These are phyloP conservation scores for Rhabdophis nuchalis DNA, from an alignment of 2,797 vertebrate genomes.

Conservation along the genomic window DNA sequence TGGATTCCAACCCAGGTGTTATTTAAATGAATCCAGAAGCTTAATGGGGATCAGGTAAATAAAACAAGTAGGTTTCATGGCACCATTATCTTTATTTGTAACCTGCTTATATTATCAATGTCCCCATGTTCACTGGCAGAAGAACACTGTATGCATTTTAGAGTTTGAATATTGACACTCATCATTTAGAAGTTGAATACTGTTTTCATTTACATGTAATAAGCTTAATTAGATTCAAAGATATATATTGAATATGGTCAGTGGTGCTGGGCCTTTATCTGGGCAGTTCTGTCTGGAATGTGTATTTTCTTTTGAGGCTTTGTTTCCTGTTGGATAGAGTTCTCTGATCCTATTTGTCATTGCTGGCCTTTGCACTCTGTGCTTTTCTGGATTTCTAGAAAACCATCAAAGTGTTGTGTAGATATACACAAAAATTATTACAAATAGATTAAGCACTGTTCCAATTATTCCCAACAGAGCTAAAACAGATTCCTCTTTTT, in stretches of 20 bases:
- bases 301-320: conserved; percentile 45
- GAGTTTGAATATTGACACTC: conserved; percentile 33
- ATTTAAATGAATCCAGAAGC: conserved; percentile 45
- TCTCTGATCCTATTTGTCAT: conserved; percentile 50
- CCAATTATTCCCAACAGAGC: conserved; percentile 86
- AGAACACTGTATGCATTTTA: conserved; percentile 35
- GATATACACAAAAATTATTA: conserved; percentile 88
- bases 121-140: conserved; percentile 47
- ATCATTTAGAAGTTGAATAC: conserved; percentile 31
- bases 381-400: conserved; percentile 40
- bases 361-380: conserved; percentile 39
- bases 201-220: conserved; percentile 43
- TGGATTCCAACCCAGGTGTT: conserved; percentile 42
- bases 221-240: conserved; percentile 41
- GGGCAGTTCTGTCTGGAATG: conserved; percentile 62
- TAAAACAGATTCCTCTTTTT: conserved; percentile 88
- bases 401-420: conserved; percentile 84
- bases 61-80: conserved; percentile 15
- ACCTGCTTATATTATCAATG: conserved; percentile 29
- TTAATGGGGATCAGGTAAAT: conserved; percentile 33
- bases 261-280: conserved; percentile 34
- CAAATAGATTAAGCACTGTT: conserved; percentile 88
- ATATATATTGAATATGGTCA: conserved; percentile 40
- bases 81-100: conserved; percentile 37
- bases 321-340: conserved; percentile 36